A percentile compares a stretch with the other conserved stretches of the same genome.
Evolutionary conservation across 2,797 vertebrate genomes (phyloP).

Genomic region (Hippocampus kuda): DNA sequence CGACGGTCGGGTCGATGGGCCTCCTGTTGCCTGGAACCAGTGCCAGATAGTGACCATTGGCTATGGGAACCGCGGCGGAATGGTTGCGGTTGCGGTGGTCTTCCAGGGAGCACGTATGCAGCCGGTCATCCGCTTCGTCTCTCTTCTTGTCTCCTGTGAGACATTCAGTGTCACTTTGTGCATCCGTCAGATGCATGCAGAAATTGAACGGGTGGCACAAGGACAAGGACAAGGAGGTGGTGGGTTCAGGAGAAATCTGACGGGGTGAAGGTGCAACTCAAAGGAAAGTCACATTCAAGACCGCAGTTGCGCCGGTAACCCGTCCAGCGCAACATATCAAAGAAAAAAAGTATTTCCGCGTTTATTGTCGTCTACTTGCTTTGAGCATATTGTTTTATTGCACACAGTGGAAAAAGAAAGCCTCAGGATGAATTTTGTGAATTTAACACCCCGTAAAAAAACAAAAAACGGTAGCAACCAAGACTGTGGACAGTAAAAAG

Average conservation of each 20-base stretch:
- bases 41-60: constrained; percentile 60
- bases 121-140: constrained; percentile 19
- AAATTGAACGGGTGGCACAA: constrained; percentile 43
- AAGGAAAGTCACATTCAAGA: constrained; percentile 25
- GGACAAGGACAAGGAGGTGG: constrained; percentile 29
- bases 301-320: background rate
- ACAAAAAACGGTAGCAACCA: background rate
- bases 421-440: background rate
- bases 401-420: background rate
- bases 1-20: constrained; percentile 51
- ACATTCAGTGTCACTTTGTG: constrained; percentile 69
- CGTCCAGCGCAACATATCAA: background rate
- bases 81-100: constrained; percentile 56
- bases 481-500: constrained; percentile 1
- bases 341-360: too few relatives aligned
- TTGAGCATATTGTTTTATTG: background rate
- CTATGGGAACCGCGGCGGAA: constrained; percentile 20
- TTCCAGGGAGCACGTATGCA: constrained; percentile 32
- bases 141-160: constrained; percentile 63
- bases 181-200: constrained; percentile 57
- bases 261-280: constrained; percentile 31
- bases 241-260: constrained; percentile 42
- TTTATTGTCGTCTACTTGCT: too few relatives aligned
- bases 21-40: constrained; percentile 62
- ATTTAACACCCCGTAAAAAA: background rate